Conservation (phyloP, 1,140 invertebrate genomes). For the Lordiphosa mommai region DNA sequence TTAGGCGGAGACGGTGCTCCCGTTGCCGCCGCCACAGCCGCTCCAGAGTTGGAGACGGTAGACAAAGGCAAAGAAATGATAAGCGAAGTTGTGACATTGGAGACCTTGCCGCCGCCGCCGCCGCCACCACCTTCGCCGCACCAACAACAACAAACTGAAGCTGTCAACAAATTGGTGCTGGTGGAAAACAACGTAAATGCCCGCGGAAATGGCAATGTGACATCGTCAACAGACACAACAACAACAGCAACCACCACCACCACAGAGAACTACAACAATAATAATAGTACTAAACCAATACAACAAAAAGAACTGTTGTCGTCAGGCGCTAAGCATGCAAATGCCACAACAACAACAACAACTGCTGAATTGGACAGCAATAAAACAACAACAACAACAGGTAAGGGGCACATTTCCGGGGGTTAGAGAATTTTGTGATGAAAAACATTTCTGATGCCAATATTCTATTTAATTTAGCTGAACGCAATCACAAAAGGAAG, state of each 20-base stretch:
- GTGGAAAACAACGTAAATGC: constrained; percentile 38
- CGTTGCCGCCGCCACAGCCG: constrained; percentile 16
- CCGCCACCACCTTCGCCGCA: constrained; percentile 13
- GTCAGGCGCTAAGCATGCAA: constrained; percentile 5
- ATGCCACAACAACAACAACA: constrained; percentile 12
- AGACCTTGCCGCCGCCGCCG: constrained; percentile 9
- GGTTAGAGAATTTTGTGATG: constrained; percentile 15
- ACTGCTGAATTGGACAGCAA: constrained; percentile 24
- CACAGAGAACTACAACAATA: constrained; percentile 23
- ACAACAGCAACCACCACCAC: constrained; percentile 1
- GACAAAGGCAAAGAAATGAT: not conserved
- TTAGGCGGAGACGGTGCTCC: constrained; percentile 32
- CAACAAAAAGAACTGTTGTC: constrained; percentile 6
- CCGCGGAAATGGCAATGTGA: constrained; percentile 40
- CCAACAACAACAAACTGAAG: constrained; percentile 19
- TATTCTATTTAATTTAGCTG: constrained; percentile 30
- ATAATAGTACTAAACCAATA: constrained; percentile 6
- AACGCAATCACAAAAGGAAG: constrained; percentile 69
- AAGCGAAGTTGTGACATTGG: not conserved
- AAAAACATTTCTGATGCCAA: constrained; percentile 35
- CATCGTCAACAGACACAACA: constrained; percentile 1
- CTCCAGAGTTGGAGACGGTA: constrained; percentile 8
- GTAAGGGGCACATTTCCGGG: constrained; percentile 33
- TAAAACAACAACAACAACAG: constrained; percentile 56
- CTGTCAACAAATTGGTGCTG: constrained; percentile 18